A percentile compares a stretch with the other conserved stretches of the same genome.
Conservation (phyloP, 2,113 vertebrate species). For the Sinocyclocheilus anshuiensis region DNA sequence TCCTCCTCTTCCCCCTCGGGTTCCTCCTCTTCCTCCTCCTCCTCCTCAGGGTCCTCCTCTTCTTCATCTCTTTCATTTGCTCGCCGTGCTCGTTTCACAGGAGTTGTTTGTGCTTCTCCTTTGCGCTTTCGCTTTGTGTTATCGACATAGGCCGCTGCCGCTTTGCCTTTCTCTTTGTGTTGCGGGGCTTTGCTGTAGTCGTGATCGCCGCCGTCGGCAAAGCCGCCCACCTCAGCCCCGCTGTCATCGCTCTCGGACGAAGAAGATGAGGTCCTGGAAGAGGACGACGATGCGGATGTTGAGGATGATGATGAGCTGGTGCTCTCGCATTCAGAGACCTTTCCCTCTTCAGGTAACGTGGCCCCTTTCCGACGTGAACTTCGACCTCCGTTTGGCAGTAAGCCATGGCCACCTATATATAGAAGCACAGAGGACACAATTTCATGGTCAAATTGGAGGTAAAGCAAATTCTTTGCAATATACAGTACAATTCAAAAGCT, state of each 20-base stretch:
- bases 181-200: constrained; percentile 95
- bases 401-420: constrained; percentile 64
- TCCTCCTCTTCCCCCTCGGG: no score
- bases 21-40: neutral
- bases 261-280: constrained; percentile 83
- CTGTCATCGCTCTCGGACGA: constrained; percentile 78
- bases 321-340: constrained; percentile 69
- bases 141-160: constrained; percentile 66
- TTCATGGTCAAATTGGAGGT: neutral
- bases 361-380: constrained; percentile 70
- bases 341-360: constrained; percentile 75
- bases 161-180: constrained; percentile 76
- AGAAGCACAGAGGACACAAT: neutral
- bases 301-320: constrained; percentile 70
- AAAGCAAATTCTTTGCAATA: neutral
- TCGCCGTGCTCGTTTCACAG: constrained; percentile 70
- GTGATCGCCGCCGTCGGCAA: constrained; percentile 92
- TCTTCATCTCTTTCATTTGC: constrained; percentile 66
- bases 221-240: constrained; percentile 85
- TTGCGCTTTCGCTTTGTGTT: constrained; percentile 71
- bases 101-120: constrained; percentile 64
- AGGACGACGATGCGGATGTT: constrained; percentile 75
- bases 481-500: neutral
- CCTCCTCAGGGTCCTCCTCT: constrained; percentile 65
- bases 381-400: constrained; percentile 81